phyloP scores from a whole-genome alignment of 2,797 vertebrate species.

The Epinephelus malabaricus region DNA sequence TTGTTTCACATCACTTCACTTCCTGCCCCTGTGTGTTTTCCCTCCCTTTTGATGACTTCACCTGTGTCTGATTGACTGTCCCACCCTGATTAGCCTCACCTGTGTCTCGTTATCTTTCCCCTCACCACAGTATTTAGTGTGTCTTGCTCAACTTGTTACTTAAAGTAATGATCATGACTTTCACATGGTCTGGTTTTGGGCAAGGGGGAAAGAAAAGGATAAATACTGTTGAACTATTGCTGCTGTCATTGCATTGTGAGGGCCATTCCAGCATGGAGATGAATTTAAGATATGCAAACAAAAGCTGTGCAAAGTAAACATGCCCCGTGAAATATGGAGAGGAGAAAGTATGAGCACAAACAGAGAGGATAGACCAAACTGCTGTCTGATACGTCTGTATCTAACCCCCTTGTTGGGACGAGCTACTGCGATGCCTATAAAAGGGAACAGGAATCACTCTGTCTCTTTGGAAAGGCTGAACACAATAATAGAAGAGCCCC shows the following conservation, averaged over 20 bases:
- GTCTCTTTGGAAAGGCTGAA: constrained; percentile 10
- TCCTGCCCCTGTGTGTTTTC: no score
- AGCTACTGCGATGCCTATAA: constrained; percentile 55
- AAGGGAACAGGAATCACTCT: constrained; percentile 54
- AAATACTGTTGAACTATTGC: constrained; percentile 17
- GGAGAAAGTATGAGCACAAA: constrained; percentile 12
- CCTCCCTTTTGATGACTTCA: no score
- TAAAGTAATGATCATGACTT: background rate
- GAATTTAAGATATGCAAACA: constrained; percentile 49
- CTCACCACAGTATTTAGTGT: no score
- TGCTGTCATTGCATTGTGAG: background rate
- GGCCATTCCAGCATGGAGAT: constrained; percentile 4
- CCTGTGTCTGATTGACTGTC: no score
- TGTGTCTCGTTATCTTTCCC: no score
- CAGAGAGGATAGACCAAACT: constrained; percentile 2
- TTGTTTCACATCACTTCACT: no score
- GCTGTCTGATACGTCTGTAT: constrained; percentile 15
- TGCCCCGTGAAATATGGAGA: constrained; percentile 23
- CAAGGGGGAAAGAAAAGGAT: background rate
- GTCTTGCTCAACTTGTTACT: no score
- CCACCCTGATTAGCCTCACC: no score
- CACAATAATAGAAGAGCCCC: background rate
- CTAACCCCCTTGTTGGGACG: constrained; percentile 20
- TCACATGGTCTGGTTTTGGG: background rate
- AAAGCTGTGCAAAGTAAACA: constrained; percentile 22